These are phyloP conservation scores for Haliclystus octoradiatus DNA, from an alignment of 30 jellyfish, hydroid and myxozoan species.

Conservation along the genomic window DNA sequence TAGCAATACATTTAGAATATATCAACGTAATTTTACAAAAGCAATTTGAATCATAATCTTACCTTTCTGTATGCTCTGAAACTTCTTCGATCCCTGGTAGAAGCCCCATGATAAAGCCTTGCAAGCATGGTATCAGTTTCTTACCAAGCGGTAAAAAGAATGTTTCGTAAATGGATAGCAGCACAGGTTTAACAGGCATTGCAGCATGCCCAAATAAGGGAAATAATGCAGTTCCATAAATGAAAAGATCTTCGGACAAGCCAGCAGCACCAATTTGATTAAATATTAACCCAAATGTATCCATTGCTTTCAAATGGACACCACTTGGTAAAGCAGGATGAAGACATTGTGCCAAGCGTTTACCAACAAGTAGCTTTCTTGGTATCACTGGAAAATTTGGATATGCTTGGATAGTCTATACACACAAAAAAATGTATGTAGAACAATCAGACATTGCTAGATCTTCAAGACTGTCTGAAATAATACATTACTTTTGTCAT, in stretches of 20 bases:
- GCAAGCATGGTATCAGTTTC: slow-evolving; percentile 61
- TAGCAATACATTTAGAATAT: no score
- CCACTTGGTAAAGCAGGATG: slow-evolving; percentile 99
- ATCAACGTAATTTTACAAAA: no score
- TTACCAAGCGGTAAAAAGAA: slow-evolving; percentile 67
- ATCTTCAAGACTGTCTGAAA: not conserved
- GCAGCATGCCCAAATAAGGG: slow-evolving; percentile 90
- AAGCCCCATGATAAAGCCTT: slow-evolving; percentile 72
- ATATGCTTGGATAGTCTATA: slow-evolving; percentile 55
- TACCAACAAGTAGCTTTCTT: slow-evolving; percentile 75
- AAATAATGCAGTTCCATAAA: slow-evolving; percentile 67
- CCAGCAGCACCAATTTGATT: slow-evolving; percentile 76
- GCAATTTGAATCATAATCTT: not conserved
- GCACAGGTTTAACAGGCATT: slow-evolving; percentile 70
- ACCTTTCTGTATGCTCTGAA: slow-evolving; percentile 83
- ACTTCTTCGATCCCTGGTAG: slow-evolving; percentile 95
- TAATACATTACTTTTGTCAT: not conserved
- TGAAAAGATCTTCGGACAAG: slow-evolving; percentile 63
- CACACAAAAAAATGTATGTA: not conserved
- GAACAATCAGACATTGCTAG: not conserved
- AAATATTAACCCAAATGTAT: slow-evolving; percentile 49
- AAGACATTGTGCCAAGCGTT: slow-evolving; percentile 90
- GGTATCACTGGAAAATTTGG: slow-evolving; percentile 68
- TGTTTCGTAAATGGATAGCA: slow-evolving; percentile 59
- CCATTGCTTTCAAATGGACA: slow-evolving; percentile 87